Evolutionary conservation across 2,888 invertebrate species (phyloP).

Genomic region (Rhaphigaster nebulosa): DNA sequence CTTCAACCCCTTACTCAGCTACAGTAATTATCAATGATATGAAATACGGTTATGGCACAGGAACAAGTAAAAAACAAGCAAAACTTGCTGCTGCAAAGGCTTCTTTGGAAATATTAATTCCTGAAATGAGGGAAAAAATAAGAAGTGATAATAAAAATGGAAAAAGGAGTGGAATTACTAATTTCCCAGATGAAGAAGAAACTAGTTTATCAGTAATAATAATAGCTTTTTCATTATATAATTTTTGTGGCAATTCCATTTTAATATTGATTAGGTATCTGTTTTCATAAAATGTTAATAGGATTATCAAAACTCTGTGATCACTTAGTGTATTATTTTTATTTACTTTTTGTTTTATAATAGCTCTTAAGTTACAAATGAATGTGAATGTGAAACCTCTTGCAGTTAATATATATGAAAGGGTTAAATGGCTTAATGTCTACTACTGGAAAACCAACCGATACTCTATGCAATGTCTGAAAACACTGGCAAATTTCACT

Average conservation of each 20-base stretch:
- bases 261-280: background rate
- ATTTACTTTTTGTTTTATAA: too few relatives aligned
- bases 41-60: conserved; percentile 94
- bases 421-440: too few relatives aligned
- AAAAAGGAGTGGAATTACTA: conserved; percentile 68
- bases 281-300: background rate
- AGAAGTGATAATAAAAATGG: conserved; percentile 74
- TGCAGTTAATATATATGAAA: too few relatives aligned
- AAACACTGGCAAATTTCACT: too few relatives aligned
- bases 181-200: conserved; percentile 68
- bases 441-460: too few relatives aligned
- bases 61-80: conserved; percentile 95
- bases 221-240: background rate
- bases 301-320: too few relatives aligned
- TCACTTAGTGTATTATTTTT: too few relatives aligned
- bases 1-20: conserved; percentile 93
- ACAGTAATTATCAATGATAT: conserved; percentile 92
- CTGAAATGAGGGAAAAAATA: conserved; percentile 89
- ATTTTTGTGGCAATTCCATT: background rate
- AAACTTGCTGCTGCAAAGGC: conserved; percentile 93
- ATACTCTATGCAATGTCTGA: too few relatives aligned
- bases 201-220: conserved; percentile 65
- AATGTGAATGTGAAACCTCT: too few relatives aligned
- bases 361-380: too few relatives aligned
- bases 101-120: conserved; percentile 91